A percentile compares a stretch with the other conserved stretches of the same genome.
Conservation (phyloP, 2,113 vertebrate genomes). For the Catharus fuscescens region DNA sequence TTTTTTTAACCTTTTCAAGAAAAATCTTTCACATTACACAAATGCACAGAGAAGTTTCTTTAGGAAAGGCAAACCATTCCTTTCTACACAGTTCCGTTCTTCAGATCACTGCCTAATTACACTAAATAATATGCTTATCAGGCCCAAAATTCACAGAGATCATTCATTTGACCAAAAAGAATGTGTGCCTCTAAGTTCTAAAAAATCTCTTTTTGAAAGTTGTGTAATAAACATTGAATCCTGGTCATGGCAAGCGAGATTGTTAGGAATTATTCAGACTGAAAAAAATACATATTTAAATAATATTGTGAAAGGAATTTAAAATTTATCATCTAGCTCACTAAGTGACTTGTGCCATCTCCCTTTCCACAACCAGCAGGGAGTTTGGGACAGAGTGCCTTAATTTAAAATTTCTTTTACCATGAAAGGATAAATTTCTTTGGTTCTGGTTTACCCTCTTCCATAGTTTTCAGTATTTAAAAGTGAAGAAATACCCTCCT, state of each 20-base stretch:
- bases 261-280: slow-evolving; percentile 63
- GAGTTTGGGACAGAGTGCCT: slow-evolving; percentile 19
- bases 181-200: background rate
- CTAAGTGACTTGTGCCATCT: slow-evolving; percentile 19
- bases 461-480: background rate
- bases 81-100: slow-evolving; percentile 8
- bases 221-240: slow-evolving; percentile 63
- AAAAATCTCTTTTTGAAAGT: slow-evolving; percentile 41
- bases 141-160: background rate
- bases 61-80: slow-evolving; percentile 55
- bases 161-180: slow-evolving; percentile 39
- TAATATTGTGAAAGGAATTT: slow-evolving; percentile 56
- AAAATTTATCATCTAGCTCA: slow-evolving; percentile 36
- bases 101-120: slow-evolving; percentile 36
- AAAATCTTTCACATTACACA: slow-evolving; percentile 73
- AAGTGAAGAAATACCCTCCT: background rate
- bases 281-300: slow-evolving; percentile 68
- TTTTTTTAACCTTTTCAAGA: slow-evolving; percentile 83
- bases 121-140: slow-evolving; percentile 23
- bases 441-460: background rate
- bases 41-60: slow-evolving; percentile 64
- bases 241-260: slow-evolving; percentile 31
- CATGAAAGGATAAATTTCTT: slow-evolving; percentile 20
- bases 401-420: slow-evolving; percentile 59
- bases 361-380: slow-evolving; percentile 22